phyloP scores from a whole-genome alignment of 2,797 vertebrate genomes.

The Siniperca scherzeri region DNA sequence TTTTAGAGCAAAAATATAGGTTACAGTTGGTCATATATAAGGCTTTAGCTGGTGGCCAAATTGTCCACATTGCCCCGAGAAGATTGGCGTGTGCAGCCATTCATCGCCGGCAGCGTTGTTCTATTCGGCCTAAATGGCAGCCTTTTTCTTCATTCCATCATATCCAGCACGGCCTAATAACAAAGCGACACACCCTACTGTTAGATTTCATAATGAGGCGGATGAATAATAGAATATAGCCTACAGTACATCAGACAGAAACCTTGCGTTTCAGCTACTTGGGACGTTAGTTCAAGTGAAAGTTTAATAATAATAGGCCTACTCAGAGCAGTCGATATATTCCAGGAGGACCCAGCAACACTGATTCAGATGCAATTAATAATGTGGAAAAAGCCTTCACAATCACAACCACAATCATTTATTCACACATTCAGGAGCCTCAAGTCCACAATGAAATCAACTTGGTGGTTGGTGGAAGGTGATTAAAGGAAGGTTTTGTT shows the following conservation, averaged over 20 bases:
- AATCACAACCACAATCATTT: slow-evolving; percentile 57
- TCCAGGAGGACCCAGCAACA: slow-evolving; percentile 60
- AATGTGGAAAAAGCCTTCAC: slow-evolving; percentile 63
- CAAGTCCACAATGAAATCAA: slow-evolving; percentile 58
- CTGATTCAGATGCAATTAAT: slow-evolving; percentile 72
- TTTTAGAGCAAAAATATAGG: slow-evolving; percentile 46
- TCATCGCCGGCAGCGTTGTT: slow-evolving; percentile 60
- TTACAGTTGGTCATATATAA: slow-evolving; percentile 43
- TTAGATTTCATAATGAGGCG: slow-evolving; percentile 80
- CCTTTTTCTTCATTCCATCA: slow-evolving; percentile 61
- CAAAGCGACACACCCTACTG: slow-evolving; percentile 79
- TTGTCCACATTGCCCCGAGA: slow-evolving; percentile 44
- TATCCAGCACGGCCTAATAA: slow-evolving; percentile 65
- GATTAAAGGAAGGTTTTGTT: slow-evolving; percentile 62
- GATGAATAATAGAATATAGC: slow-evolving; percentile 83
- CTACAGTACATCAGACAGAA: slow-evolving; percentile 77
- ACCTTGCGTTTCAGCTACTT: slow-evolving; percentile 74
- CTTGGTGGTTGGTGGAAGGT: slow-evolving; percentile 40
- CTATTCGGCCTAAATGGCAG: slow-evolving; percentile 58
- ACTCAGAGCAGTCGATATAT: slow-evolving; percentile 66
- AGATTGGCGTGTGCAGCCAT: slow-evolving; percentile 25
- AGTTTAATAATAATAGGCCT: slow-evolving; percentile 75
- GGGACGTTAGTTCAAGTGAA: slow-evolving; percentile 73
- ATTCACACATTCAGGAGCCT: slow-evolving; percentile 57
- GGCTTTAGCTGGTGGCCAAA: slow-evolving; percentile 53